Evolutionary conservation across 2,113 vertebrate species (phyloP).

Genomic region (Phrynosoma blainvillii): DNA sequence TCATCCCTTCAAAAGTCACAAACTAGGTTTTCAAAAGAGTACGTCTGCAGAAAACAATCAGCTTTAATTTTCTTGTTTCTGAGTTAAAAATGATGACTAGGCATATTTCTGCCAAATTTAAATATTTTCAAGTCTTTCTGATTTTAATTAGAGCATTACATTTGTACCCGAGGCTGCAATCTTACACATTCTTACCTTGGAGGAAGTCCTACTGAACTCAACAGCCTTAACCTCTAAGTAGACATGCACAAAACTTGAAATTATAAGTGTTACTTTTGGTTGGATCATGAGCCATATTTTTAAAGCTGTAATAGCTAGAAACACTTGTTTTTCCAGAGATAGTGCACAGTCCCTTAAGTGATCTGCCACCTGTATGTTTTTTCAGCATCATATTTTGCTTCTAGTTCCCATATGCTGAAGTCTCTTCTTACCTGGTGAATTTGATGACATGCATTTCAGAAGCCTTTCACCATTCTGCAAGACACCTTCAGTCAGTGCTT

Average conservation of each 20-base stretch:
- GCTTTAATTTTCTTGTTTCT: too few species aligned
- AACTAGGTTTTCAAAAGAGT: background rate
- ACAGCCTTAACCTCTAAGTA: background rate
- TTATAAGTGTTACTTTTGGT: background rate
- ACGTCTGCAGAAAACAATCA: background rate
- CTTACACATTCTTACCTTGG: background rate
- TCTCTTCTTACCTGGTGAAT: constrained; percentile 82
- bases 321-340: background rate
- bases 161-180: background rate
- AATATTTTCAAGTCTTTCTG: background rate
- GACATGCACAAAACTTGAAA: background rate
- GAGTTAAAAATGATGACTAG: too few species aligned
- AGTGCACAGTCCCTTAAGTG: background rate
- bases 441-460: constrained; percentile 81
- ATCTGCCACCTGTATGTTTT: background rate
- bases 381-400: background rate
- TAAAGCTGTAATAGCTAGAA: background rate
- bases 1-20: background rate
- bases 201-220: background rate
- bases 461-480: constrained; percentile 85
- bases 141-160: background rate
- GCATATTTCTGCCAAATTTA: background rate
- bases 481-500: constrained; percentile 79
- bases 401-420: too few species aligned
- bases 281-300: background rate